Evolutionary conservation across 2,113 vertebrate genomes (phyloP).

Genomic region (Perccottus glenii): DNA sequence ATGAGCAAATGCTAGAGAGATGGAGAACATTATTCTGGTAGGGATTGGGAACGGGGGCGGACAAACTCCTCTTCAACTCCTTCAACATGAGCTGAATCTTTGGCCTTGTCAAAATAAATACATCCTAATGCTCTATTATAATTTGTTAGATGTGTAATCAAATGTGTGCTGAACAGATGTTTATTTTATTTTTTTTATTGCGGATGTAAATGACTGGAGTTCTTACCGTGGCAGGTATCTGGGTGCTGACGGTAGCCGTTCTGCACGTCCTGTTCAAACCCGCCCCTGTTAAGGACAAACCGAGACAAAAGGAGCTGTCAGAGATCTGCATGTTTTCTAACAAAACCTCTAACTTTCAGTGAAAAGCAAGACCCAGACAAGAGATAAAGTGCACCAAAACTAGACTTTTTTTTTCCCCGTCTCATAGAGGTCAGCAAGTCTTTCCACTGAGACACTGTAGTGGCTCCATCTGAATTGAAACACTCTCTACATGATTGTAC

Average conservation of each 20-base stretch:
- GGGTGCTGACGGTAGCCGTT: conserved; percentile 68
- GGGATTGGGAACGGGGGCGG: conserved; percentile 9
- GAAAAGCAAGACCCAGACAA: conserved; percentile 12
- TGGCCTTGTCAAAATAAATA: conserved; percentile 35
- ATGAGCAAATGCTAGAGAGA: conserved; percentile 24
- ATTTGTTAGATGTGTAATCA: conserved; percentile 5
- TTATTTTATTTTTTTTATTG: neutral
- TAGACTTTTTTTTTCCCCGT: conserved; percentile 41
- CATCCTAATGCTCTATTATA: conserved; percentile 8
- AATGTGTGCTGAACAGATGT: neutral
- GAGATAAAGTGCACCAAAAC: conserved; percentile 13
- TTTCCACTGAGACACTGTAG: neutral
- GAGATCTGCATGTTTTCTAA: conserved; percentile 13
- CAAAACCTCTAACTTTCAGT: conserved; percentile 40
- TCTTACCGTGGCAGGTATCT: conserved; percentile 86
- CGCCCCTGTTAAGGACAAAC: conserved; percentile 68
- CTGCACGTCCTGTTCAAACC: conserved; percentile 83
- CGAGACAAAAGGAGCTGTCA: neutral
- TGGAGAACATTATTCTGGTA: conserved; percentile 24
- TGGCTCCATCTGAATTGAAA: conserved; percentile 4
- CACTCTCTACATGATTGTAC: conserved; percentile 9
- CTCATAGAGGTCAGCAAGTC: conserved; percentile 35
- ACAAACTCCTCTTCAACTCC: conserved; percentile 29
- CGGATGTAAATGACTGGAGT: conserved; percentile 11
- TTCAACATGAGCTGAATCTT: conserved; percentile 14